Base-by-base conservation (phyloP, 1,140 invertebrate genomes). In the Penaeus indicus region DNA sequence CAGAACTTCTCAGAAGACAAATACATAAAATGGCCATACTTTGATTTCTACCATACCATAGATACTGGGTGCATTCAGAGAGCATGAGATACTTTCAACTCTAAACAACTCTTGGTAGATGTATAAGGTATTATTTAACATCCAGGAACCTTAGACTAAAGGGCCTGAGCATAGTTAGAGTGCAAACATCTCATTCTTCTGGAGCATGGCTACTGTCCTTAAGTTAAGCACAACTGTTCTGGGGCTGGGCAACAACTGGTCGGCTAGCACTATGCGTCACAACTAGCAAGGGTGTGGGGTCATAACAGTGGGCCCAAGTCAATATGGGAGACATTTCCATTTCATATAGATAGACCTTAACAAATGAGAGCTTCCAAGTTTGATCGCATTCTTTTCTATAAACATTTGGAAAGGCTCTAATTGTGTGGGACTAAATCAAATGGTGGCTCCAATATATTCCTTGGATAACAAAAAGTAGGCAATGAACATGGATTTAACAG, bases 151-250 rank as follows among this genome's bases (percentile, higher is more conserved):
- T 81, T 61, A 81, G 42, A 82, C 63, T 13, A 11, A 11, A 54
- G 54, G 54, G 0, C 54, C 54, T 54, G 54, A 54, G 54, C 54
- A 54, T 0, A 54, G 10, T n/a, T 61, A 54, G 78, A 87, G 78
- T 81, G n/a, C 72, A 42, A n/a, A 25, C 38, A 27, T 81, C 54
- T 63, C 60, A 80, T 67, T 60, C 69, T 60, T 67, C 54, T 81
- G 64, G 63, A 88, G 81, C 87, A 42, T 88, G 87, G 87, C 80
- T 88, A 88, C 64, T 84, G 77, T 88, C 87, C 87, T 88, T 75
- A 84, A 78, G 62, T 84, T 84, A 88, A 88, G 87, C 81, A 88
- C 87, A 88, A 88, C 47, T 84, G 69, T 84, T 38, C 64, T 69
- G 81, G 69, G 72, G 78, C 38, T 84, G 87, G 86, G 87, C 32